phyloP scores from a whole-genome alignment of 2,113 vertebrate species.

The Chionis minor region DNA sequence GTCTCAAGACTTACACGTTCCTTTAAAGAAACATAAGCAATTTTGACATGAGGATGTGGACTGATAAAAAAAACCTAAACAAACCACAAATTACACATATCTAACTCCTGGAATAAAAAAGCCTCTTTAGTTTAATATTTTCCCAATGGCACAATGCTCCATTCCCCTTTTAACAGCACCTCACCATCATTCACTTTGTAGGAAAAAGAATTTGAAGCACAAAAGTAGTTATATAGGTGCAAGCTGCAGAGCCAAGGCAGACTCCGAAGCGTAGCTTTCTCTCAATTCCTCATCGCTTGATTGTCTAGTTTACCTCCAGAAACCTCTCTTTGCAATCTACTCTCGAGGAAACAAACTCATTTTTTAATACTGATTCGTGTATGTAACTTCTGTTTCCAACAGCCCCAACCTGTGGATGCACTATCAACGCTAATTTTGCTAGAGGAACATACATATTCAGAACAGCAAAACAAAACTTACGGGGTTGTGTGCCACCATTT shows the following conservation, averaged over 20 bases:
- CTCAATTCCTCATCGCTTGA: not conserved
- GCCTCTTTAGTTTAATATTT: not conserved
- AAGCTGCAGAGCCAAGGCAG: not conserved
- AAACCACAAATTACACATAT: not conserved
- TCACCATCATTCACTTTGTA: not conserved
- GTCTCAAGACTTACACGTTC: not conserved
- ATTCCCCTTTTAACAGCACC: not conserved
- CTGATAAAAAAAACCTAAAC: not conserved
- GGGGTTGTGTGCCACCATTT: not conserved
- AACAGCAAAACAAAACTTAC: not conserved
- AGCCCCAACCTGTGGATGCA: not conserved
- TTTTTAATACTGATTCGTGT: not conserved
- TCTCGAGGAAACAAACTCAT: not conserved
- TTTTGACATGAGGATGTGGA: not conserved
- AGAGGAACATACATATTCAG: not conserved
- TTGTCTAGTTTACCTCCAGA: not conserved
- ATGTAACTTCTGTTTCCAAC: not conserved
- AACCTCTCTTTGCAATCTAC: not conserved
- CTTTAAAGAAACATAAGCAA: not conserved
- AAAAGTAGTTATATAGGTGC: rapidly evolving
- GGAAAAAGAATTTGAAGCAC: not conserved
- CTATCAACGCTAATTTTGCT: not conserved
- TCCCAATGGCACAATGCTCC: not conserved
- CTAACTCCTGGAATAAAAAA: not conserved
- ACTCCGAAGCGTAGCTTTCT: not conserved